Evolutionary conservation across 2,888 invertebrate species (phyloP), one percentile per base, ranked within the genome.

Genomic region (Heliconius hortense): DNA sequence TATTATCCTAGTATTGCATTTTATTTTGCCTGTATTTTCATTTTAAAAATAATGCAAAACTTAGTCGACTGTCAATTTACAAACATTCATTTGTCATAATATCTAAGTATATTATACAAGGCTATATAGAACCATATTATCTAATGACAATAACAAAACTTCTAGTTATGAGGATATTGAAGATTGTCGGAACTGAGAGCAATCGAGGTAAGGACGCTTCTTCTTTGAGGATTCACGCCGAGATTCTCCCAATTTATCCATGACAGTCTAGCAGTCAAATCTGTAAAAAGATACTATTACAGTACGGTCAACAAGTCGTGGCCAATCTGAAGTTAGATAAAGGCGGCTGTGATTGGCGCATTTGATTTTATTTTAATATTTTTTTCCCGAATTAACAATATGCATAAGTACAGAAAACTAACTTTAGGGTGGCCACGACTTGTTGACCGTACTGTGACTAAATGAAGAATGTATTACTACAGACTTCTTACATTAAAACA

Each of bases 161-260:
- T 28, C 72, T 76, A 76, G 71, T 93, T 93, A 79, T 93, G 94
- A 7, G 89, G 83, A 72, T 92, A 92, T 77, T 94, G 94, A n/a
- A 94, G 83, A 77, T 94, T 95, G 82, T 97, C 97, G 0, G 97
- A 96, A 69, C 97, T 96, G 21, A 98, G 93, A 0, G 97, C 97
- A 26, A 98, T 92, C 0, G 97, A 96, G 0, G 97, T 97, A 3
- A 98, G 94, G 10, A 97, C 95, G 78, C 97, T 97, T 82, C 98
- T 95, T 71, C 98, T 94, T 76, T 97, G 97, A 3, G 98, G 98
- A 87, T 97, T 98, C 5, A 99, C 98, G 1, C 99, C 99, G 1
- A 99, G 95, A 87, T 98, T 98, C 89, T 99, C 98, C 99, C 99
- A 99, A 87, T 99, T 99, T 83, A 99, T 99, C 99, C 99, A 99